Base-by-base conservation (phyloP, 2,888 invertebrate species). In the Loripinus fragilis region DNA sequence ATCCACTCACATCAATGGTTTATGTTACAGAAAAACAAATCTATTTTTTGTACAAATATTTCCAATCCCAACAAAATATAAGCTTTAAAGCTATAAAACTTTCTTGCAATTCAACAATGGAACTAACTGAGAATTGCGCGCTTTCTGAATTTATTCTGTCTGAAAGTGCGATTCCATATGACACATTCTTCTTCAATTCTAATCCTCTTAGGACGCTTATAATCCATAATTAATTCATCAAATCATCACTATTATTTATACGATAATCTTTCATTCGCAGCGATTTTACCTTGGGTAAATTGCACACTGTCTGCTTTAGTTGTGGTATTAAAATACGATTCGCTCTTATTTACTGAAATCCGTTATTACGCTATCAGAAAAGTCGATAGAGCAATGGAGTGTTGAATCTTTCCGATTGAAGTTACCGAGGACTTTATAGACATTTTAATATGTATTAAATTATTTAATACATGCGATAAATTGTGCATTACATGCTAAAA, bases 321-420 rank as follows among this genome's bases (percentile, higher is more conserved):
- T 8, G 38, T 12, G 38, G 38, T 38, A n/a, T n/a, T 38, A 8
- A 38, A 38, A 38, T 38, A 55, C 15, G 55, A 55, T 55, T 28
- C 28, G 55, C 55, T 55, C 55, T 55, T 55, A 55, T 55, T 55
- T 23, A 15, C 55, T 55, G 55, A 55, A 55, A 55, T 55, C 28
- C n/a, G 48, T 48, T 48, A 48, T 48, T 20, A 48, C 5, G 17
- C 48, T 5, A 20, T 8, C 15, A 48, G 48, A 48, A 17, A 48
- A n/a, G 17, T 48, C 48, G 48, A 48, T 48, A 48, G 48, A 10
- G 48, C 48, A 48, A 8, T 48, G 12, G 17, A 20, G n/a, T 48
- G 48, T 48, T 48, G 48, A 48, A 48, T 48, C 48, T 48, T 48
- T n/a, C 38, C 38, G 38, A 38, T 38, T 8, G 38, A 38, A 38